Base-by-base conservation (phyloP, 1,140 invertebrate species). In the Archivesica marissinica region DNA sequence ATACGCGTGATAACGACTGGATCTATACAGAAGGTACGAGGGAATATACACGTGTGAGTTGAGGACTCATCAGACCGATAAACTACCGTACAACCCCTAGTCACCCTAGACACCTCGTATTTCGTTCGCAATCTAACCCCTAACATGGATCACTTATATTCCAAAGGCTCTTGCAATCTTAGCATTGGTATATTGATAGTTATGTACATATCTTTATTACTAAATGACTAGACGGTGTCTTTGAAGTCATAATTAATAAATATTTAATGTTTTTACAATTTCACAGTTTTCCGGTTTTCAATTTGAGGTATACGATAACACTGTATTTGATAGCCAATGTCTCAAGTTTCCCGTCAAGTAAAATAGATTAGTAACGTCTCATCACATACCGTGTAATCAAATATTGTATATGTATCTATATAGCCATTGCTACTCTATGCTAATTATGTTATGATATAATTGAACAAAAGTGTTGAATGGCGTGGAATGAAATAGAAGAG, bases 201-300 rank as follows among this genome's bases (percentile, higher is more conserved):
- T 64, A 64, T 35, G 28, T 64, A 64, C 59, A 35, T 64, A 64
- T 64, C 59, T 33, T 64, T 64, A 64, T 64, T 33, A 64, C 38
- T 64, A 35, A 35, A 17, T 35, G 59, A 64, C 59, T 64, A 13
- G 59, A 35, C 59, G 59, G 59, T 25, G 20, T 64, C 59, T 64
- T 64, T 64, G 59, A 64, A 64, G 59, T 64, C 38, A 30, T 64
- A 64, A 64, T 64, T 64, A 64, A 64, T 64, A 64, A 64, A 64
- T 64, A 64, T 64, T 64, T 64, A 64, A 64, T 64, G 59, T 64
- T 33, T 33, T 64, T 64, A 64, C 59, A 64, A 64, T 64, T 64
- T 64, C 59, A 64, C 59, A 64, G 59, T 64, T 64, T 64, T 64
- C 38, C 11, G 25, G 59, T 64, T 59, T 64, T 64, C 7, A 64